phyloP scores from a whole-genome alignment of 1,140 invertebrate species.

The Eurytemora carolleeae region DNA sequence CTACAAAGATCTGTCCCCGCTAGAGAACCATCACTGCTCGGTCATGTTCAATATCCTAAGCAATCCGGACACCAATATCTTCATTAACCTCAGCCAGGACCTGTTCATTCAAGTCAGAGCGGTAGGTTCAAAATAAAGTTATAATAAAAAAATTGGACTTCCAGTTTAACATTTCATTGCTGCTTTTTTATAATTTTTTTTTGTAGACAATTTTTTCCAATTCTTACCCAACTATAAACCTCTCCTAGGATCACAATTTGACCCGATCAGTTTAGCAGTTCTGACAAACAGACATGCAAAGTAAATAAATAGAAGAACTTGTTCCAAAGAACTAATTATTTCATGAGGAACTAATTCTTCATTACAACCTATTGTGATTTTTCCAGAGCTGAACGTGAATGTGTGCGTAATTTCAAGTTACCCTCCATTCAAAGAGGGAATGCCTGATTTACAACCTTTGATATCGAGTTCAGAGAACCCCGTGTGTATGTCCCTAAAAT shows the following conservation, averaged over 20 bases:
- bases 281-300: background rate
- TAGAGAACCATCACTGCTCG: constrained; percentile 75
- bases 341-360: too few relatives aligned
- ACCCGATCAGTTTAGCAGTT: background rate
- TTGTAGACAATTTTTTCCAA: background rate
- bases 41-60: constrained; percentile 54
- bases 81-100: background rate
- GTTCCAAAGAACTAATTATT: too few relatives aligned
- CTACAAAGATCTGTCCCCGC: constrained; percentile 69
- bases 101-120: constrained; percentile 1
- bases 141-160: too few relatives aligned
- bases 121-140: too few relatives aligned
- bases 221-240: background rate
- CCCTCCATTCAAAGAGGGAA: too few relatives aligned
- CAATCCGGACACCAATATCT: background rate
- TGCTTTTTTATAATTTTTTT: background rate
- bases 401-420: too few relatives aligned
- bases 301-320: too few relatives aligned
- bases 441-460: too few relatives aligned
- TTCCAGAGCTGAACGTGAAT: too few relatives aligned
- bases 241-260: background rate
- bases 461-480: too few relatives aligned
- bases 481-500: too few relatives aligned
- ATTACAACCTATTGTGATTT: too few relatives aligned
- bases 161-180: background rate